Evolutionary conservation across 2,113 vertebrate species (phyloP).

Genomic region (Laticauda colubrina): DNA sequence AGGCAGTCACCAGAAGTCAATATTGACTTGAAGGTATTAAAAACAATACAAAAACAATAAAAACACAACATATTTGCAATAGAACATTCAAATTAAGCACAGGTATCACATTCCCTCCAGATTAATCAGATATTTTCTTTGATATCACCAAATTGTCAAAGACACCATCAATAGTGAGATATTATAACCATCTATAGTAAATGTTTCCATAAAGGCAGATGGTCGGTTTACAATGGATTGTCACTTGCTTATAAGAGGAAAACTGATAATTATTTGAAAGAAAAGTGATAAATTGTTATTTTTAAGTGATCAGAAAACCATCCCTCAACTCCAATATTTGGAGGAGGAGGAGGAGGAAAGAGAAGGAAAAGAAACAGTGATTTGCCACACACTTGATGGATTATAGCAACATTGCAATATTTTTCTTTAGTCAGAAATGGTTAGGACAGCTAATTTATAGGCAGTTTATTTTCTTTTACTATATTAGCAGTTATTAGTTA

Average conservation of each 20-base stretch:
- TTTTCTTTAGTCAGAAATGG: not conserved
- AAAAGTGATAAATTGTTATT: not conserved
- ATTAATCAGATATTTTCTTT: not conserved
- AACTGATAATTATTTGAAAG: not conserved
- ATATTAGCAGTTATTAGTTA: not conserved
- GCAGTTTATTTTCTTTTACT: not conserved
- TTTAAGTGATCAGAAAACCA: not conserved
- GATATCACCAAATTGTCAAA: not conserved
- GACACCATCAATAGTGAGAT: not conserved
- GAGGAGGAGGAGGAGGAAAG: too few species aligned
- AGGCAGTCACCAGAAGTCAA: not conserved
- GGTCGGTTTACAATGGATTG: not conserved
- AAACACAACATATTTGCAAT: not conserved
- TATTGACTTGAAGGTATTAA: not conserved
- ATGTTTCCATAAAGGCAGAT: not conserved
- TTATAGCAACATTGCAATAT: not conserved
- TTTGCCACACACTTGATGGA: not conserved
- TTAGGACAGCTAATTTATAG: not conserved
- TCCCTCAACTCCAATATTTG: not conserved
- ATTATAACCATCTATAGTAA: not conserved
- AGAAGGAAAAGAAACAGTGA: not conserved
- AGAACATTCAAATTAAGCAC: not conserved
- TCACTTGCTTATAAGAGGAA: conserved; percentile 1
- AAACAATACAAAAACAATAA: not conserved
- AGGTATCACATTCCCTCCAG: not conserved